phyloP scores from a whole-genome alignment of 1,140 invertebrate species.

The Venturia canescens region DNA sequence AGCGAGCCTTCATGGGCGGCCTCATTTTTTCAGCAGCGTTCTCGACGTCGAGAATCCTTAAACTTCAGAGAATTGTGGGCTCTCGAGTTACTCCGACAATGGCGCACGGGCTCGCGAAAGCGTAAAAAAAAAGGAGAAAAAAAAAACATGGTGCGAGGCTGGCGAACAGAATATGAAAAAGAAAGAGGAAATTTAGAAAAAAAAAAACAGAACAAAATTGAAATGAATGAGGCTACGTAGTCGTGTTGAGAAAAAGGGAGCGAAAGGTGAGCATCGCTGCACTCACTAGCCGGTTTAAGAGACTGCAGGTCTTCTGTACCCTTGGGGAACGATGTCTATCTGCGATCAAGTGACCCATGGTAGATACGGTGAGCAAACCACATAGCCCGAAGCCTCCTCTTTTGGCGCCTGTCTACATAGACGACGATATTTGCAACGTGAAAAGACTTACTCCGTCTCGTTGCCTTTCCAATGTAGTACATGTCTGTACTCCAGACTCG shows the following conservation, averaged over 20 bases:
- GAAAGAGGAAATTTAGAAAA: slow-evolving; percentile 1
- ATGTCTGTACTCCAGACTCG: neutral
- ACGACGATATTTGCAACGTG: neutral
- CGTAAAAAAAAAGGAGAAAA: no score
- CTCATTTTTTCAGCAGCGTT: no score
- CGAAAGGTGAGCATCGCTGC: slow-evolving; percentile 13
- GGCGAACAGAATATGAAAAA: neutral
- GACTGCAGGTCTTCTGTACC: slow-evolving; percentile 1
- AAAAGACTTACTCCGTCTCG: neutral
- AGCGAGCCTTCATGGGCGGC: no score
- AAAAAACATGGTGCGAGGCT: no score
- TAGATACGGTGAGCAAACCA: slow-evolving; percentile 30
- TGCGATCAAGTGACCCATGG: slow-evolving; percentile 29
- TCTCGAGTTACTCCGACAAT: no score
- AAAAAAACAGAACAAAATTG: neutral
- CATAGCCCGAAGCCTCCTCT: slow-evolving; percentile 27
- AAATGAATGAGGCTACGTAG: slow-evolving; percentile 2
- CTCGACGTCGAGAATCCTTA: no score
- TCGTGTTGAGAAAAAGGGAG: neutral
- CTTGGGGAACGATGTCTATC: slow-evolving; percentile 29
- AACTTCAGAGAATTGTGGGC: no score
- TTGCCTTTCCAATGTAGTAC: neutral
- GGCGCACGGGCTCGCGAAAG: no score
- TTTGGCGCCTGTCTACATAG: neutral
- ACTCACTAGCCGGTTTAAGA: slow-evolving; percentile 1